Conservation (phyloP, 1,140 invertebrate species). For the Drosophila parabipectinata region DNA sequence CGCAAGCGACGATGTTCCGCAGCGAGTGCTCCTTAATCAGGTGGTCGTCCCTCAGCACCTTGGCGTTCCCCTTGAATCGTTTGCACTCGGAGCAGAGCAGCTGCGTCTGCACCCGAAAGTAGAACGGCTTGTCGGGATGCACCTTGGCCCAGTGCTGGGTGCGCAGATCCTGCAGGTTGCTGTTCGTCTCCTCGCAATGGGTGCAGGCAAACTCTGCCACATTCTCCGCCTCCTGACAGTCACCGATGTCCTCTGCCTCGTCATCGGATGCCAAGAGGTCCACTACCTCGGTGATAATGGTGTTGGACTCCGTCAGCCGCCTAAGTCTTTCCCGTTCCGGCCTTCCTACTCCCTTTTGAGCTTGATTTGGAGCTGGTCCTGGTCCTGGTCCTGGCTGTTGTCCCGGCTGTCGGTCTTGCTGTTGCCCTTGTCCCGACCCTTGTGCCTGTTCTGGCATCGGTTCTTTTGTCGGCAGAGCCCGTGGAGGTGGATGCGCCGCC, state of each 20-base stretch:
- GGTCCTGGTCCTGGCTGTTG: too few species aligned
- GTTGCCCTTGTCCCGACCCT: too few species aligned
- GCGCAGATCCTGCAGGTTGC: conserved; percentile 29
- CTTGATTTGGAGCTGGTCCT: too few species aligned
- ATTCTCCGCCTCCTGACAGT: conserved; percentile 1
- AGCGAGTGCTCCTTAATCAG: conserved; percentile 20
- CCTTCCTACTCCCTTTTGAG: too few species aligned
- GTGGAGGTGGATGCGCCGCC: not conserved
- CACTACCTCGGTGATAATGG: conserved; percentile 33
- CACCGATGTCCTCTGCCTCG: conserved; percentile 14
- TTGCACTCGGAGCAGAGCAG: conserved; percentile 48
- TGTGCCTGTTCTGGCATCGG: too few species aligned
- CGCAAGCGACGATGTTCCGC: conserved; percentile 39
- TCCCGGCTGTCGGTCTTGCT: too few species aligned
- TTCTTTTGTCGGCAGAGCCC: too few species aligned
- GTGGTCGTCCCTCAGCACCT: conserved; percentile 39
- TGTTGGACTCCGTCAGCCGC: not conserved
- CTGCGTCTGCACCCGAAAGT: conserved; percentile 55
- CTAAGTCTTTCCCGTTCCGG: not conserved
- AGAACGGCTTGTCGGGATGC: conserved; percentile 55
- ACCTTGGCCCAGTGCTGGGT: conserved; percentile 39
- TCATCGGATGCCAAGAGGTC: conserved; percentile 54
- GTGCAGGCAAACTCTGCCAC: conserved; percentile 44
- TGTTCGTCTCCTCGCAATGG: conserved; percentile 34
- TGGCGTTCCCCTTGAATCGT: conserved; percentile 41